Evolutionary conservation across 2,797 vertebrate species (phyloP).

Genomic region (Salmo trutta): DNA sequence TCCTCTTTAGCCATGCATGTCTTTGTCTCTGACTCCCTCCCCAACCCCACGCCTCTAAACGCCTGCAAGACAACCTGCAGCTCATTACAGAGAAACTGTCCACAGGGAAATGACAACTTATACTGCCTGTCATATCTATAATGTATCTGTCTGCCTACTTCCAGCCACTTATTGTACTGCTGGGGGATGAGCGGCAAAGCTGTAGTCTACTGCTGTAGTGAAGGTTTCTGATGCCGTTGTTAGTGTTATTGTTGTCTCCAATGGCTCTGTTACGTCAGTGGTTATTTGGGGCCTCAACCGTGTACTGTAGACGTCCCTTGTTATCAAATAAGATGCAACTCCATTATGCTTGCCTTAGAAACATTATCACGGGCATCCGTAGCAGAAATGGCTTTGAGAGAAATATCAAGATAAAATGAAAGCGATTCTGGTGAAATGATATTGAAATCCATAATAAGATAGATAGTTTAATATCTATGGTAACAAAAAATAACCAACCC

Average conservation of each 20-base stretch:
- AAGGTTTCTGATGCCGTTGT: constrained; percentile 48
- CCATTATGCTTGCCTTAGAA: not conserved
- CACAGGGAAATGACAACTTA: constrained; percentile 57
- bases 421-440: not conserved
- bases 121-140: constrained; percentile 65
- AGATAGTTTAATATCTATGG: not conserved
- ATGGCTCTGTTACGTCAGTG: not conserved
- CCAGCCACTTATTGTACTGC: constrained; percentile 53
- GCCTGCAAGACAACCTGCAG: constrained; percentile 49
- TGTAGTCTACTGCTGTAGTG: constrained; percentile 30
- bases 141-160: constrained; percentile 62
- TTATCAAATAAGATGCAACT: not conserved
- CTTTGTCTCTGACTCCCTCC: not conserved
- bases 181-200: constrained; percentile 52
- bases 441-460: not conserved
- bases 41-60: constrained; percentile 16
- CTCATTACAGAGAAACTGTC: constrained; percentile 60
- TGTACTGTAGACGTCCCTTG: not conserved
- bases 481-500: not conserved
- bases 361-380: not conserved
- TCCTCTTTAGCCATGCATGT: constrained; percentile 42
- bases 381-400: not conserved
- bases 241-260: constrained; percentile 45
- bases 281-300: not conserved
- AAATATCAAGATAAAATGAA: not conserved